Evolutionary conservation across 2,888 invertebrate genomes (phyloP), one percentile per base, ranked within the genome.

Genomic region (Holacanthella duospinosa): DNA sequence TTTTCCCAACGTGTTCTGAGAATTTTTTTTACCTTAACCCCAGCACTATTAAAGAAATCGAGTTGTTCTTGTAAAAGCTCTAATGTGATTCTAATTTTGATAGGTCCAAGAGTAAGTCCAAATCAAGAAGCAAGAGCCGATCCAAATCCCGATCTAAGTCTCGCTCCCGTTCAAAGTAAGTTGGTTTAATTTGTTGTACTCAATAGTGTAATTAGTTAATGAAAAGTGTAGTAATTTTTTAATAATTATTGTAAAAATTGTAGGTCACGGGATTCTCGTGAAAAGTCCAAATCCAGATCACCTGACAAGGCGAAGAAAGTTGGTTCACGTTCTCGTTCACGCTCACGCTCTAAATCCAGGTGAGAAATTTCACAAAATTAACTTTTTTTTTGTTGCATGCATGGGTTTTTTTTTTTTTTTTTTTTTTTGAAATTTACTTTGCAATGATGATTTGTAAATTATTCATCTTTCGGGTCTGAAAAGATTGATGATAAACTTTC

Each of bases 101-200:
- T 71, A 84, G 84, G 75, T 80, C 80, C 65, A 79, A 79, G 68
- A 67, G 81, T 71, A 82, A 84, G 73, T 85, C 85, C 27, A 83
- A 84, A n/a, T n/a, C n/a, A n/a, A n/a, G n/a, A 73, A 84, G 84
- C 64, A 70, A 68, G 64, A 70, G 69, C 62, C 68, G 71, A 63
- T 71, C 71, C 26, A 72, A 70, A 60, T 85, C 83, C 12, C 86
- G 85, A 79, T 88, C 87, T 59, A 86, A 86, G 55, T 87, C 83
- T 24, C 83, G 80, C 75, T 82, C 84, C 62, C 83, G 80, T 75
- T 82, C 84, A 62, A 89, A 89, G 76, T 89, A 89, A 70, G 78
- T 69, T 75, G 56, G 76, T 77, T 28, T 60, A 27, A 36, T 55
- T n/a, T 55, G 21, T 48, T 25, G 54, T 44, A 9, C 28, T 60